These are phyloP conservation scores for Notarius lentiginosus DNA, from an alignment of 2,113 vertebrate species.

Conservation along the genomic window DNA sequence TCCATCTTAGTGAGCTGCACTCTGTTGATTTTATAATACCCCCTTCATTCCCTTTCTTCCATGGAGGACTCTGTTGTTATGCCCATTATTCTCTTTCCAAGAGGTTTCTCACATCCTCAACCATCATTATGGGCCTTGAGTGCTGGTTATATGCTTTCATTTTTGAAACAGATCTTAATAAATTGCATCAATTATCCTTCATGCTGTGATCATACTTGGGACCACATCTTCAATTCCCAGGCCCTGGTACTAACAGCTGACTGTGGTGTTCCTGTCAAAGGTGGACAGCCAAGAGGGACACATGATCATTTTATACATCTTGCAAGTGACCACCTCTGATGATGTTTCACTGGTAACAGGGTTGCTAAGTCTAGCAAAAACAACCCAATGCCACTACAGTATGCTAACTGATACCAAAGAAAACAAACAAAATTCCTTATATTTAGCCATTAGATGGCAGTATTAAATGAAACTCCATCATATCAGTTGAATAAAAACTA, in stretches of 20 bases:
- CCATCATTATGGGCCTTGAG: conserved; percentile 51
- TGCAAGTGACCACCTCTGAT: background rate
- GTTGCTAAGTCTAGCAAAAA: background rate
- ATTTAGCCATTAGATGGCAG: background rate
- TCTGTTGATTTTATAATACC: conserved; percentile 57
- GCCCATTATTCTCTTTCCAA: conserved; percentile 56
- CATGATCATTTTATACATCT: background rate
- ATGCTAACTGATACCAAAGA: background rate
- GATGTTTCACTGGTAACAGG: background rate
- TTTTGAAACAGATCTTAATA: conserved; percentile 55
- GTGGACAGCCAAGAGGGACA: background rate
- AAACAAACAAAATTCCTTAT: background rate
- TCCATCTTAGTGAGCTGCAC: conserved; percentile 48
- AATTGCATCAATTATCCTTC: conserved; percentile 51
- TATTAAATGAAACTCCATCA: background rate
- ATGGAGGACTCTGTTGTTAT: conserved; percentile 55
- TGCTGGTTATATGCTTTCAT: conserved; percentile 54
- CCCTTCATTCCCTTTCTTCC: conserved; percentile 52
- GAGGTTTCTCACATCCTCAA: conserved; percentile 58
- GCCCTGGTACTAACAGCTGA: conserved; percentile 6
- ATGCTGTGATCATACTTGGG: conserved; percentile 30
- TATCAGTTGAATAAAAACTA: background rate
- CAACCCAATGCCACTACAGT: background rate
- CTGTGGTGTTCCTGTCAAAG: background rate
- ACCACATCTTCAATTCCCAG: conserved; percentile 43